Evolutionary conservation across 2,888 invertebrate species (phyloP), one percentile per base, ranked within the genome.

Genomic region (Onthophagus sagittarius): DNA sequence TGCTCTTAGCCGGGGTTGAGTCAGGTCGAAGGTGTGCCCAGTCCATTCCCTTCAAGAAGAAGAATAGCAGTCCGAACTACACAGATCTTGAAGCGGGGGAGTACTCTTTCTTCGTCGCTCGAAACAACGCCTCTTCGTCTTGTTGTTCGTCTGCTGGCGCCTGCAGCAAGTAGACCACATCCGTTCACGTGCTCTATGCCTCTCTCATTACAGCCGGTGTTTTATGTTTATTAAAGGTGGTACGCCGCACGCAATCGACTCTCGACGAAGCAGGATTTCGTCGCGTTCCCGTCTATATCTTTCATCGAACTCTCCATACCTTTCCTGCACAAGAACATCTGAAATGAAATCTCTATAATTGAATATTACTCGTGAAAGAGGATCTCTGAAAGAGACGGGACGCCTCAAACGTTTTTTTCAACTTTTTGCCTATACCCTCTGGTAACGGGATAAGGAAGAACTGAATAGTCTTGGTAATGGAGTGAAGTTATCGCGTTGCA

Each of bases 121-220:
- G 11, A 53, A 7, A 53, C 23, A 53, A 53, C 39, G 9, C 11
- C 39, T 53, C 39, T 53, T 53, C 39, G 67, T 67, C 23, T 67
- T 67, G 31, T 32, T 67, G 31, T 67, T 64, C n/a, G 15, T 64
- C 67, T 31, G 32, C n/a, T 67, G 23, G 7, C 31, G 73, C 71
- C 62, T 31, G 62, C 67, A 76, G 79, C 80, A 71, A 76, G 74
- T 77, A 75, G 77, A 53, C 39, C 39, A 79, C 79, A 81, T 81
- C 80, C 80, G 81, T 78, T 81, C 82, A 80, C 81, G 81, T 81
- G 81, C 82, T 80, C 77, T 79, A 81, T 80, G 80, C 78, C 77
- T 79, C 78, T 77, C 39, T 53, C 39, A 53, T 53, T 53, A 53
- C 39, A 53, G 39, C 39, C 39, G 39, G 39, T 53, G 39, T 53